Percentiles rank a stretch among this genome's conserved stretches.
phyloP scores from a whole-genome alignment of 1,140 invertebrate species.

The Calycopis cecrops region DNA sequence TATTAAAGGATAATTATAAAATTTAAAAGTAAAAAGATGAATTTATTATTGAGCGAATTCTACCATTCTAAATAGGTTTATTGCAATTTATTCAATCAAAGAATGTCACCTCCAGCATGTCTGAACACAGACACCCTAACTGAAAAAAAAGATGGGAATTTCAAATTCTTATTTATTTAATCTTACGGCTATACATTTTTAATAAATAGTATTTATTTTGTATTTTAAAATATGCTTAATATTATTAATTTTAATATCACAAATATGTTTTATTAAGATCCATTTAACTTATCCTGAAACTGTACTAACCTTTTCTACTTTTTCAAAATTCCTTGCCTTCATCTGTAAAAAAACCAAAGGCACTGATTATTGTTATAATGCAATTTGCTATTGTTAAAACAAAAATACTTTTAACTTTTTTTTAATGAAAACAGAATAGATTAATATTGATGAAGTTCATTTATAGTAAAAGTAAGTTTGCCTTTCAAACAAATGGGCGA shows the following conservation, averaged over 20 bases:
- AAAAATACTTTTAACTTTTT: too few species aligned
- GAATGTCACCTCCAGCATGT: constrained; percentile 82
- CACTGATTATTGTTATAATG: not conserved
- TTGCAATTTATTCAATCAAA: constrained; percentile 42
- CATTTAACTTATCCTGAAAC: constrained; percentile 35
- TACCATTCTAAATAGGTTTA: too few species aligned
- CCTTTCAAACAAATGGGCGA: too few species aligned
- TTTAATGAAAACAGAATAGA: too few species aligned
- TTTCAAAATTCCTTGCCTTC: constrained; percentile 96
- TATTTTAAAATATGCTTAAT: not conserved
- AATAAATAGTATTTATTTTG: not conserved
- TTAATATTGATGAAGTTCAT: too few species aligned
- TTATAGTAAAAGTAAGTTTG: too few species aligned
- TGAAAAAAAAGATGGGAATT: constrained; percentile 60
- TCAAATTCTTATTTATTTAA: constrained; percentile 49
- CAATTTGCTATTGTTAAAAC: not conserved
- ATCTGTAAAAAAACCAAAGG: constrained; percentile 79
- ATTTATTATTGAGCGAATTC: too few species aligned
- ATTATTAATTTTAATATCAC: constrained; percentile 31
- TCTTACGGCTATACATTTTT: constrained; percentile 35
- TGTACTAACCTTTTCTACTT: constrained; percentile 96
- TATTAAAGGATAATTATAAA: too few species aligned
- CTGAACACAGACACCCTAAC: constrained; percentile 74
- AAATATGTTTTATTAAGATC: constrained; percentile 22
- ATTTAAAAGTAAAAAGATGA: too few species aligned